Base-by-base conservation (phyloP, 2,888 invertebrate species). In the Bruchidius siliquastri region DNA sequence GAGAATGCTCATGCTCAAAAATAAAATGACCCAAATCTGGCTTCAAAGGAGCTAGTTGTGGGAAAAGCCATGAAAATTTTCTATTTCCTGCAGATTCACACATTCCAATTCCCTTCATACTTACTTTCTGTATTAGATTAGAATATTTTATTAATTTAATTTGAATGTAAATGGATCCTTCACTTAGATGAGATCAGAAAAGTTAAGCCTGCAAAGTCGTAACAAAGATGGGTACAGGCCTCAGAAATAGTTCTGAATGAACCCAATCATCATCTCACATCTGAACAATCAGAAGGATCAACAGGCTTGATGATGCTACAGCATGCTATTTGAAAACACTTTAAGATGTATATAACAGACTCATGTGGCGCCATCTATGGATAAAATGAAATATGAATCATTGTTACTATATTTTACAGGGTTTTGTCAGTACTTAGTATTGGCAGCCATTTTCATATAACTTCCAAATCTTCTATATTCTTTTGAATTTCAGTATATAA, bases 251-350 rank as follows among this genome's bases (percentile, higher is more conserved):
- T 77, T 75, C 78, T 79, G 78, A 73, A 18, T 68, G 70, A 49
- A 76, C 81, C 80, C 81, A 76, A 76, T 79, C 82, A 82, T 82
- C 82, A 81, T 67, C 49, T 82, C 82, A 77, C 79, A 79, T 82
- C 78, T 79, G 79, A 80, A 79, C 79, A 76, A 77, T 79, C 76
- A 81, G 82, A 82, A 82, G 81, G 82, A 82, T 82, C 82, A 72
- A 26, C 6, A 18, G 8, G 30, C 8, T 30, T 6, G 4, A 3
- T 8, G 18, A 18, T 18, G 18, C 18, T 49, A 8, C 10, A 49
- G 49, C 13, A 13, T 49, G 13, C 13, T 49, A 49, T 49, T 13
- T 49, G 13, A 49, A 49, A 49, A 49, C 13, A 49, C 8, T 49
- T 13, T 8, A 13, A 18, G 1, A 8, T 49, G 18, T 49, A 13